These are phyloP conservation scores for Apaloderma vittatum DNA, from an alignment of 2,113 vertebrate genomes.

Conservation along the genomic window DNA sequence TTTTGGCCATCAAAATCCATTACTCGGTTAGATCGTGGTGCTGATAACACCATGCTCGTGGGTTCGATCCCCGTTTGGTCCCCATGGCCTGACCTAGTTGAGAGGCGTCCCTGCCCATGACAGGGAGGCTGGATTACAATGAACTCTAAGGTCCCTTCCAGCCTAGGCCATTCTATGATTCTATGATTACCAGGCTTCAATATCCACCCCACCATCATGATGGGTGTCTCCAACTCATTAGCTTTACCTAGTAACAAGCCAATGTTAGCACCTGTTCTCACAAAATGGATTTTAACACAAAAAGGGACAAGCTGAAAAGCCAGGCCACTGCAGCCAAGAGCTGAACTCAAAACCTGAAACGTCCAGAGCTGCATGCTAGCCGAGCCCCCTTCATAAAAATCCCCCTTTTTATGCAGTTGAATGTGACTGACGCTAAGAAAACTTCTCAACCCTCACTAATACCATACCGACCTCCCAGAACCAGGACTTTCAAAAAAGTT, in stretches of 20 bases:
- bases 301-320: background rate
- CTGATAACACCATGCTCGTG: too few relatives aligned
- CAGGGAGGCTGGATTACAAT: too few relatives aligned
- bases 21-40: too few relatives aligned
- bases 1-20: background rate
- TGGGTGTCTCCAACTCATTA: slow-evolving; percentile 9
- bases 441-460: slow-evolving; percentile 31
- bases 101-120: too few relatives aligned
- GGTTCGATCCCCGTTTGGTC: too few relatives aligned
- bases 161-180: too few relatives aligned
- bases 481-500: slow-evolving; percentile 33
- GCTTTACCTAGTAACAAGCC: background rate
- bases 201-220: background rate
- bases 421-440: slow-evolving; percentile 60
- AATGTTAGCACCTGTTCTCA: slow-evolving; percentile 9
- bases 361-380: background rate
- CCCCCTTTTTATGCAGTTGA: slow-evolving; percentile 42
- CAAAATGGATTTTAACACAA: background rate
- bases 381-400: background rate
- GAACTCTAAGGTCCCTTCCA: too few relatives aligned
- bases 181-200: background rate
- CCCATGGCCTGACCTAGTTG: too few relatives aligned
- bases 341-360: background rate
- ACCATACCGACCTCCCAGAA: slow-evolving; percentile 43
- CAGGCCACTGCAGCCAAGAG: background rate